Evolutionary conservation across 2,888 invertebrate genomes (phyloP), one percentile per base, ranked within the genome.

Genomic region (Limenitis camilla): DNA sequence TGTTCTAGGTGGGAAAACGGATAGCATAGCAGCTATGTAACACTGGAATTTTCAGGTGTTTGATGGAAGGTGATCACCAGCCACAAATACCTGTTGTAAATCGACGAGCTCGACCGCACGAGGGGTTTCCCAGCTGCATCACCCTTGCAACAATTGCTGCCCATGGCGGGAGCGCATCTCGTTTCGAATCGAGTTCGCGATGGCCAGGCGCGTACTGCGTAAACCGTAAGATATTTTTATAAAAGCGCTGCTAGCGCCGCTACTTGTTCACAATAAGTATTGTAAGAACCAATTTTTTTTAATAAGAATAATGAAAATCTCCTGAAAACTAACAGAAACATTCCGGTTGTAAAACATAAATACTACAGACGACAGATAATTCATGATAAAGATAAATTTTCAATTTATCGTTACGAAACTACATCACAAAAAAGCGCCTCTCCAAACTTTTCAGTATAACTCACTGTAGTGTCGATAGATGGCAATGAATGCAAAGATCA

Each of bases 81-180:
- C 78, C 75, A 72, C 70, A 81, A 76, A 74, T 86, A 88, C 88
- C 88, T 88, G 81, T 71, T 78, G 81, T 88, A 88, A 64, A 81
- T 82, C 49, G 88, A 88, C 49, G 88, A 85, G 65, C 74, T 74
- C 59, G 86, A 78, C 65, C 82, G 74, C 66, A 81, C 76, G 67
- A 82, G 66, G 51, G 84, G 81, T 62, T 80, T 74, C 64, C 78
- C 78, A 62, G 85, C 82, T 59, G 88, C 82, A 72, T 88, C 88
- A 71, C 88, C 88, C 72, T 89, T 90, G 77, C 89, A 89, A 79
- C 89, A 90, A 73, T 89, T 89, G 76, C 88, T 89, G 71, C 90
- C 90, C 90, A 90, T 89, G 61, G 67, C 73, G 75, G 70, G 76
- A 72, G 79, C 78, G 69, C 85, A 84, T 81, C 65, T 72, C 74